Conservation (phyloP, 1,140 invertebrate genomes). For the Contarinia nasturtii region DNA sequence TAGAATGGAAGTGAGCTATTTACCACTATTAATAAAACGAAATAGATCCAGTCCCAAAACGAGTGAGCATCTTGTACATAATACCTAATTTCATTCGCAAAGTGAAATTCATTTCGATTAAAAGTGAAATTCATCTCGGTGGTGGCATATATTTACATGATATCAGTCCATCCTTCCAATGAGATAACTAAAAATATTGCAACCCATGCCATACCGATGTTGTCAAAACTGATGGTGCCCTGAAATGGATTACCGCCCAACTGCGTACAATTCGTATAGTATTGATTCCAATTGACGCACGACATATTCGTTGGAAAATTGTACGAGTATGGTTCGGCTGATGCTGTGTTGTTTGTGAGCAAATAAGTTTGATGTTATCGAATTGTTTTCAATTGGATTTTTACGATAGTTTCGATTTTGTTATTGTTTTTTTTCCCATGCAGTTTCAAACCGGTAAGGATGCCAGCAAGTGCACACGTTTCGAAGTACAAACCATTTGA, state of each 20-base stretch:
- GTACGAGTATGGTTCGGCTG: conserved; percentile 27
- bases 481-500: no score
- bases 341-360: conserved; percentile 7
- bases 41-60: conserved; percentile 99
- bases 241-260: conserved; percentile 94
- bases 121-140: no score
- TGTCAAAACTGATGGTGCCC: conserved; percentile 98
- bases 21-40: conserved; percentile 97
- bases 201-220: conserved; percentile 98
- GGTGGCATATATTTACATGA: no score
- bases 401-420: no score
- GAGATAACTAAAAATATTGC: conserved; percentile 96
- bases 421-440: no score
- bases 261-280: conserved; percentile 87
- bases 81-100: conserved; percentile 25
- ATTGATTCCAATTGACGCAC: conserved; percentile 98
- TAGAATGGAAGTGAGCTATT: conserved; percentile 20
- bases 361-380: no score
- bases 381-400: no score
- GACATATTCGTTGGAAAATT: conserved; percentile 37
- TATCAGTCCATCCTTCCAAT: conserved; percentile 91
- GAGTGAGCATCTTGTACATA: conserved; percentile 99
- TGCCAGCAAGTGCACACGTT: no score
- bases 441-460: no score
- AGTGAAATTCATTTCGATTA: no score